These are phyloP conservation scores for Antheraea pernyi DNA, from an alignment of 1,140 invertebrate species.

Conservation along the genomic window DNA sequence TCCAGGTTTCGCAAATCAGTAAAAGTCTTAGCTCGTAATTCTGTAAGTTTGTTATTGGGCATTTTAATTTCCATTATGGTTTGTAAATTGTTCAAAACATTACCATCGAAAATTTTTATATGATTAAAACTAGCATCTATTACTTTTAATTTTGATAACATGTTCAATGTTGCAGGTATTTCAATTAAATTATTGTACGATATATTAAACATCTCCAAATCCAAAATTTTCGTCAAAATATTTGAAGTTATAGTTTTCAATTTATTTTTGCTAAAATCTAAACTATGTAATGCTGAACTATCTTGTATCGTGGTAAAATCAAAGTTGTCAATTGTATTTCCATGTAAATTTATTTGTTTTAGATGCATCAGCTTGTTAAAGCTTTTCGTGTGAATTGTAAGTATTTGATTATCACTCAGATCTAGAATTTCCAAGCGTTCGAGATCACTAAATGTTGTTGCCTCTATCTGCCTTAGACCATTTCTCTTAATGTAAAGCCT, in stretches of 20 bases:
- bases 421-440: constrained; percentile 87
- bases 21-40: constrained; percentile 86
- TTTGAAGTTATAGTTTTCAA: constrained; percentile 84
- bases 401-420: constrained; percentile 87
- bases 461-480: constrained; percentile 84
- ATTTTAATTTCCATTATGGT: constrained; percentile 84
- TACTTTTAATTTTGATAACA: constrained; percentile 83
- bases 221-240: constrained; percentile 83
- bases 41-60: constrained; percentile 87
- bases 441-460: constrained; percentile 85
- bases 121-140: constrained; percentile 91
- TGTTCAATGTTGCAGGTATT: constrained; percentile 85
- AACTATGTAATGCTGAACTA: constrained; percentile 81
- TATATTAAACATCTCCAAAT: constrained; percentile 86
- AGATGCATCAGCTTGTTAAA: constrained; percentile 83
- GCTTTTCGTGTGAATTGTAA: constrained; percentile 83
- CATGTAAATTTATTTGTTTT: constrained; percentile 85
- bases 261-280: constrained; percentile 90
- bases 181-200: constrained; percentile 88
- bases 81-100: constrained; percentile 83
- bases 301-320: constrained; percentile 84
- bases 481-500: constrained; percentile 90
- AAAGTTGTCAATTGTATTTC: constrained; percentile 87
- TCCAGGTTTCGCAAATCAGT: constrained; percentile 85
- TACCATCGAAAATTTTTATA: constrained; percentile 84